Conservation (phyloP, 1,140 invertebrate genomes). For the Schlechtendalia chinensis region DNA sequence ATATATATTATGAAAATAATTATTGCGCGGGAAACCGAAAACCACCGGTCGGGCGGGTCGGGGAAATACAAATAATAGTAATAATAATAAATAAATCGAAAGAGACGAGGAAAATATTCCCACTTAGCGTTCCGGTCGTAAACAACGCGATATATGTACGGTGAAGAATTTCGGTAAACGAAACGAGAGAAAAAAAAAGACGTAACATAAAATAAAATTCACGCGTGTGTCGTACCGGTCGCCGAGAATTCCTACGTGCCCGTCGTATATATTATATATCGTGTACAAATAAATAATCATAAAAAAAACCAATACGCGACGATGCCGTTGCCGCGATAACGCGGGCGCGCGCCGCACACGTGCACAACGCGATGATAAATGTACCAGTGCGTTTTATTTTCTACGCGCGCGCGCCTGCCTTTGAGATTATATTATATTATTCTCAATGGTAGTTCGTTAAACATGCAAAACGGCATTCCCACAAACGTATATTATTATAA, state of each 20-base stretch:
- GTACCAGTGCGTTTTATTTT: not conserved
- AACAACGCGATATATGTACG: not conserved
- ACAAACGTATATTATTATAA: not conserved
- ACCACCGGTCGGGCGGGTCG: not conserved
- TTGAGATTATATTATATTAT: not conserved
- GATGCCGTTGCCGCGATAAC: slow-evolving; percentile 21
- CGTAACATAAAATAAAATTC: not conserved
- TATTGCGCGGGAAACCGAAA: no score
- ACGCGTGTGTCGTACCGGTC: not conserved
- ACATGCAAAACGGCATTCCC: slow-evolving; percentile 34
- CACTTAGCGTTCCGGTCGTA: not conserved
- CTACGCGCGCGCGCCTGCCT: not conserved
- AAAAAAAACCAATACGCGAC: not conserved
- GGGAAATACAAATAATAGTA: no score
- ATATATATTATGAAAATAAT: no score
- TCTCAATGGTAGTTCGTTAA: slow-evolving; percentile 35
- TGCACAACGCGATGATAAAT: not conserved
- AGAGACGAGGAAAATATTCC: not conserved
- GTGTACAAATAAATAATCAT: not conserved
- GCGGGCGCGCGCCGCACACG: not conserved
- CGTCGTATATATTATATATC: not conserved
- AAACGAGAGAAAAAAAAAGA: not conserved
- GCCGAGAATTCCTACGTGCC: not conserved
- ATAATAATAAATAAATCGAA: not conserved
- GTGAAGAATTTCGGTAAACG: not conserved